Evolutionary conservation across 2,113 vertebrate species (phyloP).

Genomic region (Elephas maximus): DNA sequence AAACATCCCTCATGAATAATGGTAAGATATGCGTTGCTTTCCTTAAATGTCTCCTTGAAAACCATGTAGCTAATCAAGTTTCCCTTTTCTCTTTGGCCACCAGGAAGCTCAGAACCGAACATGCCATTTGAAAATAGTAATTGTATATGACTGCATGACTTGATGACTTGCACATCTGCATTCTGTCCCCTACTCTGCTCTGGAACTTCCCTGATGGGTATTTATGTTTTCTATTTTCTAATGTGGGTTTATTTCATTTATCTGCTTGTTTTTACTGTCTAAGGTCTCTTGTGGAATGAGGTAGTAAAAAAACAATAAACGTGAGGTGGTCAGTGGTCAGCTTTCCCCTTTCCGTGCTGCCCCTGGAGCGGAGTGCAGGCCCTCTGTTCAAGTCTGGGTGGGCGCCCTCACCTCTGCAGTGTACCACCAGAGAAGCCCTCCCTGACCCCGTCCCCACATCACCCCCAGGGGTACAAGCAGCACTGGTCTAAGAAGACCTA

Average conservation of each 20-base stretch:
- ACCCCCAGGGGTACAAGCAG: neutral
- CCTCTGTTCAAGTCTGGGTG: neutral
- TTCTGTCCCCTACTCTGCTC: neutral
- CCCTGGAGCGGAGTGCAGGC: neutral
- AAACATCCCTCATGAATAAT: neutral
- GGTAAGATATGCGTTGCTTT: neutral
- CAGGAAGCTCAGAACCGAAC: neutral
- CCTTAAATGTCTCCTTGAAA: slow-evolving; percentile 24
- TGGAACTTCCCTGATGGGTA: neutral
- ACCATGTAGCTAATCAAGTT: neutral
- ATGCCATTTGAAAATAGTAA: slow-evolving; percentile 4
- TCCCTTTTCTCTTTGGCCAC: slow-evolving; percentile 34
- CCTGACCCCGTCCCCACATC: neutral
- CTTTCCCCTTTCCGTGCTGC: neutral
- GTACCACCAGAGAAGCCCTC: neutral
- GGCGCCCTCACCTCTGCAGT: neutral
- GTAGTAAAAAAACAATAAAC: neutral
- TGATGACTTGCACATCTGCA: neutral
- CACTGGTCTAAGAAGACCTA: neutral
- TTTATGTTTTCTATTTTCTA: neutral
- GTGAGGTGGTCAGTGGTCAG: neutral
- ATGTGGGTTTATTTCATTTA: neutral
- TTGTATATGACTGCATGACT: neutral
- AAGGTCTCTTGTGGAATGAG: neutral
- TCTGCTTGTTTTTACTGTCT: neutral